These are phyloP conservation scores for Achlya flavicornis DNA, from an alignment of 2,888 invertebrate species.

Conservation along the genomic window DNA sequence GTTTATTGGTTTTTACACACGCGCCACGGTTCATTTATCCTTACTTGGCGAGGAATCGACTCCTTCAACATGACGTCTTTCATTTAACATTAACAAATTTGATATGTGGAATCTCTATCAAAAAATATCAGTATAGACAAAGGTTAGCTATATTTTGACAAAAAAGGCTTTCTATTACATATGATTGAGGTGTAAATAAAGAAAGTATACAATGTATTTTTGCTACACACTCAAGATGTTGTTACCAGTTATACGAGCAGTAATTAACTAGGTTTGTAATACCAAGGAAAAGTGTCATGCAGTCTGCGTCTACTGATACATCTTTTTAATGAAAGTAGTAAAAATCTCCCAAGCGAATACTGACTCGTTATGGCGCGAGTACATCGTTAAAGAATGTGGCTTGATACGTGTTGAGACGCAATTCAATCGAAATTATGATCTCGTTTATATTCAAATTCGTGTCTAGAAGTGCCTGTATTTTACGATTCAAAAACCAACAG, in stretches of 20 bases:
- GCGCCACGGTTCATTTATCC: constrained; percentile 49
- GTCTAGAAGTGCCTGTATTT: constrained; percentile 34
- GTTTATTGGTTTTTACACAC: constrained; percentile 48
- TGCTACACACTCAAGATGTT: not conserved
- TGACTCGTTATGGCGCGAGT: constrained; percentile 42
- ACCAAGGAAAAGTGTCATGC: constrained; percentile 29
- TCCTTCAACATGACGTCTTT: constrained; percentile 17
- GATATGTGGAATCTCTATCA: not conserved
- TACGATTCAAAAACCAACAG: constrained; percentile 41
- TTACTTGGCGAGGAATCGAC: constrained; percentile 20
- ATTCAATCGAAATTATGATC: constrained; percentile 44
- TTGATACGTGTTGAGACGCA: constrained; percentile 32
- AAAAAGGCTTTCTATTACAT: not conserved
- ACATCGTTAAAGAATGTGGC: constrained; percentile 49
- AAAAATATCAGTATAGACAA: not conserved
- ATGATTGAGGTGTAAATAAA: not conserved
- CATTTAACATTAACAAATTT: not conserved
- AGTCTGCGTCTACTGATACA: constrained; percentile 39
- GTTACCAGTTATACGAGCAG: not conserved
- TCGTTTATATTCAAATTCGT: constrained; percentile 46
- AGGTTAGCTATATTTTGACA: not conserved
- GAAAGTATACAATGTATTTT: not conserved
- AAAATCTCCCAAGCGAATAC: constrained; percentile 57
- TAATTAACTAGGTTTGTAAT: constrained; percentile 23
- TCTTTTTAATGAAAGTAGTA: constrained; percentile 44